Conservation (phyloP, 2,113 vertebrate species). For the Carlito syrichta region DNA sequence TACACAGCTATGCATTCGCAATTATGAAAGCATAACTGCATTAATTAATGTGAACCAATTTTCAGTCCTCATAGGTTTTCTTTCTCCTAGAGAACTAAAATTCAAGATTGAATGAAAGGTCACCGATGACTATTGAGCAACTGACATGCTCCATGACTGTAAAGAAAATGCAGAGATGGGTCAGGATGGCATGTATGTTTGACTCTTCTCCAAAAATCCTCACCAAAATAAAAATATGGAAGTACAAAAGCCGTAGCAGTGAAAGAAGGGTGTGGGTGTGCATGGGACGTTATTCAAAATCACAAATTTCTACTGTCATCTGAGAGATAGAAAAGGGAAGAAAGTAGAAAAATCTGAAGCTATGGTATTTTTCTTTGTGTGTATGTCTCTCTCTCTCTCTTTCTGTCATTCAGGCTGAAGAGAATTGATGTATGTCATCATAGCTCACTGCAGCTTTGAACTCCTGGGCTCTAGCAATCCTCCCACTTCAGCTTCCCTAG, state of each 20-base stretch:
- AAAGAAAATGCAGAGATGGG: accelerated
- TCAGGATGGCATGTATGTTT: accelerated
- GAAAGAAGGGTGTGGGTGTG: background rate
- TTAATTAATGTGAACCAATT: accelerated
- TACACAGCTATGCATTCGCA: accelerated
- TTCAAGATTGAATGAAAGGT: accelerated
- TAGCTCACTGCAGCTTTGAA: too few relatives aligned
- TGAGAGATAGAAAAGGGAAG: background rate
- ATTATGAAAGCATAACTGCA: accelerated
- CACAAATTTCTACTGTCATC: background rate
- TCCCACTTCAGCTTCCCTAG: too few relatives aligned
- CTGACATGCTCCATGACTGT: accelerated
- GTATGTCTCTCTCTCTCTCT: too few relatives aligned
- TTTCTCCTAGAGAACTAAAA: background rate
- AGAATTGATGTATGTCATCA: too few relatives aligned
- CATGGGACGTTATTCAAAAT: background rate
- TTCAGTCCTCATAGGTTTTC: background rate
- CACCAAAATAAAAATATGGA: background rate
- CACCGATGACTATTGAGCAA: accelerated
- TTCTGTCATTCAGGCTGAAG: too few relatives aligned
- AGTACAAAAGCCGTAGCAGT: background rate
- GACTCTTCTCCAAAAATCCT: background rate
- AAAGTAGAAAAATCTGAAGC: accelerated
- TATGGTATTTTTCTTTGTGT: too few relatives aligned
- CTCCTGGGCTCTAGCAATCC: too few relatives aligned